phyloP scores from a whole-genome alignment of 1,140 invertebrate species.

The Cherax destructor region DNA sequence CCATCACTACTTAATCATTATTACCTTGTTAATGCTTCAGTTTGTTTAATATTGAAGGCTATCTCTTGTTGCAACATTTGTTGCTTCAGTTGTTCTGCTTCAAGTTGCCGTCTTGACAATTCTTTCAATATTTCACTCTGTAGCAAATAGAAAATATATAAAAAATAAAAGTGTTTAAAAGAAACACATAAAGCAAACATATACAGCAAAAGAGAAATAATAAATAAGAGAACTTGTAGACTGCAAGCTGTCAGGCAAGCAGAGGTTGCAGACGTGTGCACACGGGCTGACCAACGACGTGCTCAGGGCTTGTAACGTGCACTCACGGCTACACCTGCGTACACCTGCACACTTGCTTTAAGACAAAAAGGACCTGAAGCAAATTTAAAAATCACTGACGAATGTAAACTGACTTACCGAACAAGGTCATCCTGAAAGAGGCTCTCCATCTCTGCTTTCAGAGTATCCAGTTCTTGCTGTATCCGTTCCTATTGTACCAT shows the following conservation, averaged over 20 bases:
- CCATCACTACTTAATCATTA: slow-evolving; percentile 2
- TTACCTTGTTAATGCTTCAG: slow-evolving; percentile 85
- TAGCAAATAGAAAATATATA: slow-evolving; percentile 70
- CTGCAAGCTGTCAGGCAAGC: slow-evolving; percentile 49
- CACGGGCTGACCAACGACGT: slow-evolving; percentile 19
- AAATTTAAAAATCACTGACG: neutral
- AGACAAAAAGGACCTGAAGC: neutral
- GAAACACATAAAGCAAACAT: slow-evolving; percentile 49
- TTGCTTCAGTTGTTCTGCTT: slow-evolving; percentile 91
- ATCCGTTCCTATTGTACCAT: slow-evolving; percentile 63
- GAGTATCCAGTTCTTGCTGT: slow-evolving; percentile 57
- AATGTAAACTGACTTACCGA: slow-evolving; percentile 50
- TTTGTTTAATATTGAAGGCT: slow-evolving; percentile 93
- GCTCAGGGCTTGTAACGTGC: slow-evolving; percentile 31
- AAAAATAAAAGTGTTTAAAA: slow-evolving; percentile 67
- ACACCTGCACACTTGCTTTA: slow-evolving; percentile 11
- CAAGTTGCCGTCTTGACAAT: slow-evolving; percentile 88
- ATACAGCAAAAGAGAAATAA: slow-evolving; percentile 40
- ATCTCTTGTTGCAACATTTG: slow-evolving; percentile 94
- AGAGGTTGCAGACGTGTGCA: slow-evolving; percentile 37
- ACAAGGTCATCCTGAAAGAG: slow-evolving; percentile 55
- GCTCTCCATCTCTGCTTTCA: slow-evolving; percentile 66
- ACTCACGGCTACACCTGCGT: slow-evolving; percentile 14
- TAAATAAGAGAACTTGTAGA: slow-evolving; percentile 22
- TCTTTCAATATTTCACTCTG: slow-evolving; percentile 90